Base-by-base conservation (phyloP, 2,113 vertebrate species). In the Meles meles region DNA sequence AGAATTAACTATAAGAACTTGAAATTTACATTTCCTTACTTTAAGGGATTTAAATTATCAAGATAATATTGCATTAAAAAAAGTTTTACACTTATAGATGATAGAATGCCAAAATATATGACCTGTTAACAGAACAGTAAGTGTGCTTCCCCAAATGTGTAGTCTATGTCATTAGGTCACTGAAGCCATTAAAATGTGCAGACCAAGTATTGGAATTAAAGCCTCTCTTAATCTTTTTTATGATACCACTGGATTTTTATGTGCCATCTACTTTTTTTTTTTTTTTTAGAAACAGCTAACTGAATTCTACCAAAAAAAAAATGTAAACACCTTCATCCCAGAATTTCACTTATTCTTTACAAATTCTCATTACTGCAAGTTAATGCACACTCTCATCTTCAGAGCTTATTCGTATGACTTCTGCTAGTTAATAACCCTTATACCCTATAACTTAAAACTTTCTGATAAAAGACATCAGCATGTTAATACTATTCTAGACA, bases 111-210 rank as follows among this genome's bases (percentile, higher is more conserved):
- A 90, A 97, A 93, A 93, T 79, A 63, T 90, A 67, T 23, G 37
- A 90, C 76, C 81, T 86, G 61, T 88, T 89, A 90, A 52, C 44
- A 93, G 44, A 97, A 55, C 61, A 91, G 90, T 95, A 98, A 97
- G 74, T 94, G 52, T 97, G 52, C 89, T 98, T 98, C 95, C 52
- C 55, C 96, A 76, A 88, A 94, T 92, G 87, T 79, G 97, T 11
- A 65, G 88, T 97, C 88, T 96, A 59, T 93, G 96, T 96, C 59
- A 83, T 2, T 39, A 84, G 42, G 69, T 49, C 61, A 95, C 14
- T 81, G 42, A 37, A 42, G 5, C 10, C 5, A 87, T 87, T 95
- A 80, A 92, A 65, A 92, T 93, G 14, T 59, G 9, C 47, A 69
- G 79, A 27, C 6, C 55, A 49, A 57, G 8, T 95, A 52, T 39